Conservation (phyloP, 1,140 invertebrate genomes). For the Chironomus tepperi region DNA sequence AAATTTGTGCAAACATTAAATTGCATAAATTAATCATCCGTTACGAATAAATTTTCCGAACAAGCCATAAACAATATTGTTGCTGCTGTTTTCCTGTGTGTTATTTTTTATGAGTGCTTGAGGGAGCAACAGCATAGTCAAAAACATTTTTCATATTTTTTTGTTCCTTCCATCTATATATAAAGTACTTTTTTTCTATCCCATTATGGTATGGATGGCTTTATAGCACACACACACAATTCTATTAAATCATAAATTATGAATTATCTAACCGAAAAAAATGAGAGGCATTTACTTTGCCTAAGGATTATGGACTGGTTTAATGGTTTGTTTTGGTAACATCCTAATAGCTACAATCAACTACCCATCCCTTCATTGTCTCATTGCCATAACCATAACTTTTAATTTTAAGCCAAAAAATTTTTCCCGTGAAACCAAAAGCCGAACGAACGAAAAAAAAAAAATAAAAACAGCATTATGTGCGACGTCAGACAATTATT, state of each 20-base stretch:
- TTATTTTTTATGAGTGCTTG: neutral
- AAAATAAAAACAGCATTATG: neutral
- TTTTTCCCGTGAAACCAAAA: neutral
- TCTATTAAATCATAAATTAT: constrained; percentile 9
- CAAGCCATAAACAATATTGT: constrained; percentile 3
- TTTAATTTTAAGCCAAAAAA: neutral
- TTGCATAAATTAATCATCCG: constrained; percentile 8
- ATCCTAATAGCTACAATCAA: neutral
- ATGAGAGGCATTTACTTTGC: neutral
- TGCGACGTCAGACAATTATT: constrained; percentile 5
- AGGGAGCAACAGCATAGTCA: neutral
- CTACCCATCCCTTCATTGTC: neutral
- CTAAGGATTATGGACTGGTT: neutral
- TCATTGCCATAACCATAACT: constrained; percentile 6
- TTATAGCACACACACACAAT: neutral
- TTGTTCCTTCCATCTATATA: neutral
- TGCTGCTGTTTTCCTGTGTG: neutral
- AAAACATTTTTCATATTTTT: neutral
- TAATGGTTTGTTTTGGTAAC: constrained; percentile 4
- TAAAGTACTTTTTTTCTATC: neutral
- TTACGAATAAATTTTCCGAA: neutral
- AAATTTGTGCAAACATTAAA: constrained; percentile 11
- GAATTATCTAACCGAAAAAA: constrained; percentile 4
- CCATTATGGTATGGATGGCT: neutral
- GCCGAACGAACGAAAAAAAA: neutral